A percentile compares a stretch with the other conserved stretches of the same genome.
These are phyloP conservation scores for Tetranychus urticae DNA, from an alignment of 1,140 invertebrate genomes.

Conservation along the genomic window DNA sequence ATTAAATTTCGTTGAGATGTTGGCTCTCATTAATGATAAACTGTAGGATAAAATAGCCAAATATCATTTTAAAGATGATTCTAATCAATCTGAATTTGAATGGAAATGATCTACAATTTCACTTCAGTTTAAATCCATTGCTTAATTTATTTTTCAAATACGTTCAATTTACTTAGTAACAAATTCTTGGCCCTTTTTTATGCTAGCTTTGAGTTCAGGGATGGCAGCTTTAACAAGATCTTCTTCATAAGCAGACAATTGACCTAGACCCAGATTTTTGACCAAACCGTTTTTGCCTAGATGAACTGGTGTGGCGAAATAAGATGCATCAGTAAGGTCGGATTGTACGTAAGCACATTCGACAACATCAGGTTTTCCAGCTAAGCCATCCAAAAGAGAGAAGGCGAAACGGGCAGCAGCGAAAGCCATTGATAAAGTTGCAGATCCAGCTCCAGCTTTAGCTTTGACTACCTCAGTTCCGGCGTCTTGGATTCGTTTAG, in stretches of 20 bases:
- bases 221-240: conserved; percentile 63
- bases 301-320: conserved; percentile 81
- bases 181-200: conserved; percentile 86
- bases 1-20: too few relatives aligned
- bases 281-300: conserved; percentile 78
- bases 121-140: too few relatives aligned
- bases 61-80: too few relatives aligned
- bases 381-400: conserved; percentile 42
- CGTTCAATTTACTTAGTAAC: conserved; percentile 19
- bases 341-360: conserved; percentile 87
- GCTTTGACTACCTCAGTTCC: conserved; percentile 98
- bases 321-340: conserved; percentile 59
- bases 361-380: conserved; percentile 63
- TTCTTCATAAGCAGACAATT: conserved; percentile 62
- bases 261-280: conserved; percentile 78
- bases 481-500: conserved; percentile 71
- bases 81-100: too few relatives aligned
- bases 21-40: too few relatives aligned
- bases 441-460: conserved; percentile 88
- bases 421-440: conserved; percentile 97
- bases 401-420: conserved; percentile 77
- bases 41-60: too few relatives aligned
- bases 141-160: too few relatives aligned
- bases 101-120: too few relatives aligned
- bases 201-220: conserved; percentile 82